These are phyloP conservation scores for Salarias fasciatus DNA, from an alignment of 2,797 vertebrate species.

Conservation along the genomic window DNA sequence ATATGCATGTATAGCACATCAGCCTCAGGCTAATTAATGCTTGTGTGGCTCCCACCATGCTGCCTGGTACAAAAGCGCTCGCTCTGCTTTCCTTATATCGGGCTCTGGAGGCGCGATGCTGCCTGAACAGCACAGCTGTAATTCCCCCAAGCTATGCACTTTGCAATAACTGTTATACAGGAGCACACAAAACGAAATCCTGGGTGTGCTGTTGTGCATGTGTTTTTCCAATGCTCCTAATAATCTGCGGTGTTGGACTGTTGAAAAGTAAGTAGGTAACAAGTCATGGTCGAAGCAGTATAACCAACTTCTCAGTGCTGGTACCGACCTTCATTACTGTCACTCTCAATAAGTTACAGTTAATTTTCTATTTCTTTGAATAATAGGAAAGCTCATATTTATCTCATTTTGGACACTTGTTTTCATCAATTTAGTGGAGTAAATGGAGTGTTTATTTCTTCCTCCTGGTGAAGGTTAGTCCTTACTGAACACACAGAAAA, in stretches of 20 bases:
- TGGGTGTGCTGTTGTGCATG: slow-evolving; percentile 28
- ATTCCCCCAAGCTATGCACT: slow-evolving; percentile 50
- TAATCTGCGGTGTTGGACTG: slow-evolving; percentile 6
- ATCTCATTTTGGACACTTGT: background rate
- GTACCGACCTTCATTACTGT: no score
- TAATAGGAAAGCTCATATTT: background rate
- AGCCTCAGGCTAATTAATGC: slow-evolving; percentile 47
- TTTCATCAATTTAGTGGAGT: background rate
- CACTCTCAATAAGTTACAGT: no score
- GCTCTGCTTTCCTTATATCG: slow-evolving; percentile 40
- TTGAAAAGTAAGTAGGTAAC: background rate
- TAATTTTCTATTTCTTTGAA: background rate
- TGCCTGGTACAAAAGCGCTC: slow-evolving; percentile 49
- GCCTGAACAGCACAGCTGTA: slow-evolving; percentile 56
- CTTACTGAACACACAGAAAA: slow-evolving; percentile 49
- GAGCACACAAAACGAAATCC: slow-evolving; percentile 43
- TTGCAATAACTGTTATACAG: slow-evolving; percentile 52
- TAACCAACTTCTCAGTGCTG: no score
- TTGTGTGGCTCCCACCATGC: slow-evolving; percentile 38
- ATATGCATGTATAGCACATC: slow-evolving; percentile 35
- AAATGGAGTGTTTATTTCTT: slow-evolving; percentile 1
- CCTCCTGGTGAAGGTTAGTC: slow-evolving; percentile 47
- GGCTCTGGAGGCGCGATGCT: slow-evolving; percentile 51
- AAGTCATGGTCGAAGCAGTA: background rate
- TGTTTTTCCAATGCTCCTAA: slow-evolving; percentile 19